Conservation (phyloP, 2,113 vertebrate species). For the Mugil cephalus region DNA sequence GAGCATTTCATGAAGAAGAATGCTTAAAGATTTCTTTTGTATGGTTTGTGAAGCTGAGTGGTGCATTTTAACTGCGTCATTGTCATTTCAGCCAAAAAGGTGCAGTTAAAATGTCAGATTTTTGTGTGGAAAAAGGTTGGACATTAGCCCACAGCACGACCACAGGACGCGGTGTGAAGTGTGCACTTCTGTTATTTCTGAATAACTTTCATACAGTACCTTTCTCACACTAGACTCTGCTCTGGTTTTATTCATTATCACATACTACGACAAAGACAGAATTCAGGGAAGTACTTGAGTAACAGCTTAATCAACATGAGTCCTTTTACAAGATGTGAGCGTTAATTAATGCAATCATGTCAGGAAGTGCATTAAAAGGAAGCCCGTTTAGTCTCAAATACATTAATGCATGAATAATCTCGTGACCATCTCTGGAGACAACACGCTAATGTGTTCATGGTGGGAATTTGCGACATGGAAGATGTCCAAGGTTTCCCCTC, state of each 20-base stretch:
- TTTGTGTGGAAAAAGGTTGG: not conserved
- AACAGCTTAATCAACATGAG: slow-evolving; percentile 26
- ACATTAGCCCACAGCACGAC: too few relatives aligned
- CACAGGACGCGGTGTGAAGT: not conserved
- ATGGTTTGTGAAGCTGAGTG: too few relatives aligned
- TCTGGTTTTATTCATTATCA: too few relatives aligned
- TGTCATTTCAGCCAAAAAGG: too few relatives aligned
- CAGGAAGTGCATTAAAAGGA: slow-evolving; percentile 2
- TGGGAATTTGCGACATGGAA: slow-evolving; percentile 14
- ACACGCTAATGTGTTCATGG: slow-evolving; percentile 7
- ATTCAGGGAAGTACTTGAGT: slow-evolving; percentile 42
- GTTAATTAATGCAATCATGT: slow-evolving; percentile 14
- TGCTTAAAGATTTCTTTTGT: not conserved
- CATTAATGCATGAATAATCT: slow-evolving; percentile 14
- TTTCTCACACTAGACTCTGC: too few relatives aligned
- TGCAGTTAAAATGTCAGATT: not conserved
- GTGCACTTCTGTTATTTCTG: too few relatives aligned
- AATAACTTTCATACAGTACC: too few relatives aligned
- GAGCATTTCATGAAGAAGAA: not conserved
- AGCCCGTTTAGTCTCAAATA: slow-evolving; percentile 18
- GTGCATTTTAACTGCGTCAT: too few relatives aligned
- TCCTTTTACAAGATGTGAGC: not conserved
- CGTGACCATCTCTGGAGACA: slow-evolving; percentile 9
- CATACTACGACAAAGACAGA: too few relatives aligned
- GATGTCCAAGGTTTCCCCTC: not conserved